Percentiles rank a stretch among this genome's conserved stretches.
Conservation (phyloP, 2,797 vertebrate species). For the Gymnothorax reevesii region DNA sequence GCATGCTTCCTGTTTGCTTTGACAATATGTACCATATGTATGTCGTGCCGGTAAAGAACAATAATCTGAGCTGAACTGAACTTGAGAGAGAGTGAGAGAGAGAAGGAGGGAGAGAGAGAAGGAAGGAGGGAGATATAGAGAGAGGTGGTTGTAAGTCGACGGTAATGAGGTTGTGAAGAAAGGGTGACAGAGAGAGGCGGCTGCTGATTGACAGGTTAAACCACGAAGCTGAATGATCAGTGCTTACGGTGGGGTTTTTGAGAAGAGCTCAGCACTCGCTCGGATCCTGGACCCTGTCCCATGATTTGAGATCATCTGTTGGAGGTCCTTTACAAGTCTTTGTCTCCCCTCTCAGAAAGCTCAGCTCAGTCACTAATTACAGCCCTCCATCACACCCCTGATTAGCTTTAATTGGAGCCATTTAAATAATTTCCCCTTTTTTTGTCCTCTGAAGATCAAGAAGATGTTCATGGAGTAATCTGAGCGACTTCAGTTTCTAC, state of each 20-base stretch:
- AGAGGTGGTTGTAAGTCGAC: too few relatives aligned
- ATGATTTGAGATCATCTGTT: background rate
- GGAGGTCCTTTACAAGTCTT: constrained; percentile 39
- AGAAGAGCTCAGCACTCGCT: background rate
- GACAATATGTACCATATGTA: too few relatives aligned
- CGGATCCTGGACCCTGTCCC: background rate
- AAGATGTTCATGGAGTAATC: constrained; percentile 72
- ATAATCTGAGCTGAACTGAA: too few relatives aligned
- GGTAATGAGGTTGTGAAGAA: too few relatives aligned
- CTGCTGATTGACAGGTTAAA: constrained; percentile 44
- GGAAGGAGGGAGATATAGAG: too few relatives aligned
- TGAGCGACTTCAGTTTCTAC: constrained; percentile 61
- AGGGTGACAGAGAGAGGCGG: too few relatives aligned
- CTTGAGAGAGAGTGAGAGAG: too few relatives aligned
- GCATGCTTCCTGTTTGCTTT: too few relatives aligned
- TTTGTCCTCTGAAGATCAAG: constrained; percentile 66
- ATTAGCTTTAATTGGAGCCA: constrained; percentile 79
- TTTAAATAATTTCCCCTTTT: constrained; percentile 74
- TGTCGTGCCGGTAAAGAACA: too few relatives aligned
- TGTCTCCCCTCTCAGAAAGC: constrained; percentile 66
- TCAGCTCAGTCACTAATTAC: constrained; percentile 78
- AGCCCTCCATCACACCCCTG: constrained; percentile 81
- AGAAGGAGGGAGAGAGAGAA: too few relatives aligned
- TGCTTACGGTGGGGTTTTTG: constrained; percentile 22
- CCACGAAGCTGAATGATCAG: constrained; percentile 57